These are phyloP conservation scores for Rhodophaea formosa DNA, from an alignment of 2,888 invertebrate species.

Conservation along the genomic window DNA sequence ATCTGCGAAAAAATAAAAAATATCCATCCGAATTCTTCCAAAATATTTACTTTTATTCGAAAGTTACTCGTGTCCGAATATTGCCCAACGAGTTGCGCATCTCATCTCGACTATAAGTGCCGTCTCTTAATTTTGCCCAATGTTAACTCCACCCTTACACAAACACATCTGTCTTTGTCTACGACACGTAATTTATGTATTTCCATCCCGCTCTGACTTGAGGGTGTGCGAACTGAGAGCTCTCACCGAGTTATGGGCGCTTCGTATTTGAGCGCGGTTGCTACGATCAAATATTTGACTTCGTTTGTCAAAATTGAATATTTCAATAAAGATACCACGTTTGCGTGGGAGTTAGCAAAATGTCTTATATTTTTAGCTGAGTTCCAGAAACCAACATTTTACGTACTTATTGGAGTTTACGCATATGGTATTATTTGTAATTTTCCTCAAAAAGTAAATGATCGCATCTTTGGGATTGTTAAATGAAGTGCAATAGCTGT, in stretches of 20 bases:
- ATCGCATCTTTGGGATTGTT: no score
- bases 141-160: constrained; percentile 2
- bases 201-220: constrained; percentile 28
- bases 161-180: constrained; percentile 29
- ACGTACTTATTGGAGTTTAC: no score
- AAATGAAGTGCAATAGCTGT: no score
- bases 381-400: no score
- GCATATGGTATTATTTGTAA: no score
- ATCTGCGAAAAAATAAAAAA: neutral
- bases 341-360: neutral
- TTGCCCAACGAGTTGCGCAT: constrained; percentile 2
- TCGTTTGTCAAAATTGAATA: constrained; percentile 31
- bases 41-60: no score
- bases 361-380: neutral
- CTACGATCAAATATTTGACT: constrained; percentile 34
- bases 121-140: neutral
- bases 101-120: neutral
- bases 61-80: neutral
- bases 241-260: constrained; percentile 24
- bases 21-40: no score
- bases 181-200: constrained; percentile 21
- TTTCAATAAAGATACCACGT: constrained; percentile 6
- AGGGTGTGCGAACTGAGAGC: constrained; percentile 27
- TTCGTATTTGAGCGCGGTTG: constrained; percentile 28
- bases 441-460: no score